A percentile compares a stretch with the other conserved stretches of the same genome.
Conservation (phyloP, 2,888 invertebrate genomes). For the Arrhopalites spinosus region DNA sequence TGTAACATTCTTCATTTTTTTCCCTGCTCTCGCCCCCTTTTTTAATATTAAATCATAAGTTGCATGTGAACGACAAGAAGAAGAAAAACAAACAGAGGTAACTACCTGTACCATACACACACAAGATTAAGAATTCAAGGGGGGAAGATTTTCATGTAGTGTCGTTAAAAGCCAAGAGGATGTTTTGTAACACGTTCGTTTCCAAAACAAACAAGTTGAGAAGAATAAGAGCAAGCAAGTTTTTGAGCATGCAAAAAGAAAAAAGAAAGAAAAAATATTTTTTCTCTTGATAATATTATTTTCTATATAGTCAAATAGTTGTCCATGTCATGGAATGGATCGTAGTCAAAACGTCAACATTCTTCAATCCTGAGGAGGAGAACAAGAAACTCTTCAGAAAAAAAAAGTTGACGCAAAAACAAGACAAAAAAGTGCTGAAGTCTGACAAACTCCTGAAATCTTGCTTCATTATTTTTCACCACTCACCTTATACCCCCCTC, state of each 20-base stretch:
- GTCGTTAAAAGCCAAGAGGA: background rate
- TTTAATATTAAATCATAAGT: too few relatives aligned
- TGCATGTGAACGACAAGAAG: too few relatives aligned
- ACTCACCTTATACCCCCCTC: background rate
- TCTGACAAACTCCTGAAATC: conserved; percentile 22
- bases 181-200: conserved; percentile 17
- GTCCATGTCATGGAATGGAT: too few relatives aligned
- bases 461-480: conserved; percentile 6
- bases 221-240: background rate
- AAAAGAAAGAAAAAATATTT: conserved; percentile 1
- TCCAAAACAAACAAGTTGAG: conserved; percentile 11
- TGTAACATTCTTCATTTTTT: too few relatives aligned
- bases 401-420: conserved; percentile 14
- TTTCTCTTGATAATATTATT: too few relatives aligned
- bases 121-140: too few relatives aligned
- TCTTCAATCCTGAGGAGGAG: background rate
- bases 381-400: background rate
- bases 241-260: background rate
- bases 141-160: background rate
- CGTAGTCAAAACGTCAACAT: background rate
- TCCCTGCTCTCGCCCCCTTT: too few relatives aligned
- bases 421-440: conserved; percentile 27
- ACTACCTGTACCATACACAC: too few relatives aligned
- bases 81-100: too few relatives aligned
- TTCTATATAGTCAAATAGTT: too few relatives aligned